Conservation (phyloP, 1,140 invertebrate genomes). For the Drosophila lowei region DNA sequence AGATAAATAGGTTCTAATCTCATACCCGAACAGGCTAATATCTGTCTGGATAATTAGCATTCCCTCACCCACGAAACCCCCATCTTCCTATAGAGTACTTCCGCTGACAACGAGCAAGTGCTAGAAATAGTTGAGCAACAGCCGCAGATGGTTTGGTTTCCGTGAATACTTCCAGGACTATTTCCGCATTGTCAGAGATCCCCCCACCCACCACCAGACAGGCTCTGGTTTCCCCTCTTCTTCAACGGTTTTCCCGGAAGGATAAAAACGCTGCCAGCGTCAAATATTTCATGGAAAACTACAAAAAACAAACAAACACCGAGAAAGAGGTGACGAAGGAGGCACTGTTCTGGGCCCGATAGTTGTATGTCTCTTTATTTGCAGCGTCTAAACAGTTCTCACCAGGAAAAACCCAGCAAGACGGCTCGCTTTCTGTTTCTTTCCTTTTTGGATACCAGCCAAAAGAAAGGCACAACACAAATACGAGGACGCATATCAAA, state of each 20-base stretch:
- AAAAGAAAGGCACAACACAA: constrained; percentile 74
- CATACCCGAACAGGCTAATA: no score
- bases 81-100: no score
- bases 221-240: not conserved
- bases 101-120: constrained; percentile 13
- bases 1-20: not conserved
- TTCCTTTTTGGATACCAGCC: constrained; percentile 54
- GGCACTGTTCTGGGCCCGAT: constrained; percentile 11
- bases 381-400: constrained; percentile 62
- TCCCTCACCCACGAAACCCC: no score
- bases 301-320: constrained; percentile 27
- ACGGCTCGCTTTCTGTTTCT: constrained; percentile 13
- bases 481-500: constrained; percentile 80
- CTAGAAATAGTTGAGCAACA: constrained; percentile 18
- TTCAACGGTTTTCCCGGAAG: constrained; percentile 39
- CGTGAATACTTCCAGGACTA: constrained; percentile 36
- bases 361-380: constrained; percentile 56
- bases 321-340: constrained; percentile 9
- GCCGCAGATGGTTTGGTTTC: constrained; percentile 51
- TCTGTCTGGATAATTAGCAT: no score
- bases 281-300: constrained; percentile 72
- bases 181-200: constrained; percentile 38
- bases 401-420: constrained; percentile 18
- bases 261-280: constrained; percentile 67
- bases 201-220: not conserved